phyloP scores from a whole-genome alignment of 1,140 invertebrate species.

The Sinonovacula constricta region DNA sequence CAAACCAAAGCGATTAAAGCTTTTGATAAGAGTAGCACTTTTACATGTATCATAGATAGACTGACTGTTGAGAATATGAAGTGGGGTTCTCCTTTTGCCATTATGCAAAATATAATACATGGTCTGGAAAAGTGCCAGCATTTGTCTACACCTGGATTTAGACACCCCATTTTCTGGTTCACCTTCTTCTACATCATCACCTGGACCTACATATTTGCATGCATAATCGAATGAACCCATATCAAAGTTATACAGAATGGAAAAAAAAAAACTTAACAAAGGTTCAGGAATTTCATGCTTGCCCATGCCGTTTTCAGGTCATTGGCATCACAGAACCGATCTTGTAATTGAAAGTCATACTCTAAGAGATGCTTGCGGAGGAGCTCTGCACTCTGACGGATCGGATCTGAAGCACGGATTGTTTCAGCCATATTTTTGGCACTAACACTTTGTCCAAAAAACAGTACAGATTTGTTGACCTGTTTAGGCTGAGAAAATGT shows the following conservation, averaged over 20 bases:
- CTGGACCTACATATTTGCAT: background rate
- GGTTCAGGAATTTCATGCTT: background rate
- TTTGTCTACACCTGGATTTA: background rate
- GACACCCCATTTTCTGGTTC: background rate
- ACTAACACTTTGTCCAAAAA: background rate
- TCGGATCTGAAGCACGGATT: background rate
- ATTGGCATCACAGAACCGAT: constrained; percentile 14
- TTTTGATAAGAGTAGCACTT: constrained; percentile 11
- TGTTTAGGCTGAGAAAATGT: background rate
- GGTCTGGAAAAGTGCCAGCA: constrained; percentile 15
- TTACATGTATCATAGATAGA: constrained; percentile 30
- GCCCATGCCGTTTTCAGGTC: constrained; percentile 22
- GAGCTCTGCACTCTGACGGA: background rate
- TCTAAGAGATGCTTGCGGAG: background rate
- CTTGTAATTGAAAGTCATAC: background rate
- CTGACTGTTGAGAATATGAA: constrained; percentile 17
- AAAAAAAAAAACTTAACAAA: background rate
- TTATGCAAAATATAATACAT: background rate
- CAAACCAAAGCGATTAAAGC: constrained; percentile 12
- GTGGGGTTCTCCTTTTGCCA: constrained; percentile 1
- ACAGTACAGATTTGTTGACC: background rate
- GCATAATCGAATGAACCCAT: too few species aligned
- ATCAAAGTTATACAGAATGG: constrained; percentile 16
- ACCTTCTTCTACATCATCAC: background rate
- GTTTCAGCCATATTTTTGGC: background rate